Evolutionary conservation across 1,140 invertebrate genomes (phyloP).

Genomic region (Ericerus pela): DNA sequence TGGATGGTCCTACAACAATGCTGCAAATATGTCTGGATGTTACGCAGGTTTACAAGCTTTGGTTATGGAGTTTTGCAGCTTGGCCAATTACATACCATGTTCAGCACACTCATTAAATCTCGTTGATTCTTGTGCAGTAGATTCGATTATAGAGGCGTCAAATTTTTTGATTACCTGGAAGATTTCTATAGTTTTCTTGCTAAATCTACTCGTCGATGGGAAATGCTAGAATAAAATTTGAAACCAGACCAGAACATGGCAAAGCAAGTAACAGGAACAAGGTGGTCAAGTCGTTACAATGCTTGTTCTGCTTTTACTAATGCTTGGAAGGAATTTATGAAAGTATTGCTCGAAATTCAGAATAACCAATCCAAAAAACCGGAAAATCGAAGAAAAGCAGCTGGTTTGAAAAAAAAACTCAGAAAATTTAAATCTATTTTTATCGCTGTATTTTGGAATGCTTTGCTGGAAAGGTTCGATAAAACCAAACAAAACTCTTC

Average conservation of each 20-base stretch:
- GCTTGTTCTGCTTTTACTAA: slow-evolving; percentile 15
- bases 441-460: slow-evolving; percentile 14
- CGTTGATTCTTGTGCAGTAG: slow-evolving; percentile 24
- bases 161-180: slow-evolving; percentile 11
- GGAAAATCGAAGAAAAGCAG: slow-evolving; percentile 8
- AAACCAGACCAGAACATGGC: slow-evolving; percentile 7
- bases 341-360: neutral
- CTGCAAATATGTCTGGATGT: slow-evolving; percentile 24
- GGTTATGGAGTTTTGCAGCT: slow-evolving; percentile 25
- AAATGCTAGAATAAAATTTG: slow-evolving; percentile 3
- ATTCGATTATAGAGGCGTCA: slow-evolving; percentile 2
- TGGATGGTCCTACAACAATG: slow-evolving; percentile 26
- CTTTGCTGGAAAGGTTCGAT: slow-evolving; percentile 15
- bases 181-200: slow-evolving; percentile 12
- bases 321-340: slow-evolving; percentile 14
- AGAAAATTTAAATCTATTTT: slow-evolving; percentile 12
- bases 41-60: slow-evolving; percentile 26
- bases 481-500: too few relatives aligned
- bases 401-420: slow-evolving; percentile 12
- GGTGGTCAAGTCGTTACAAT: slow-evolving; percentile 12
- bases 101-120: slow-evolving; percentile 29
- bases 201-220: slow-evolving; percentile 7
- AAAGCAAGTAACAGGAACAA: slow-evolving; percentile 12
- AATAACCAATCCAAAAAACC: slow-evolving; percentile 7
- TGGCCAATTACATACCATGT: slow-evolving; percentile 25